Evolutionary conservation across 2,113 vertebrate genomes (phyloP).

Genomic region (Semnornis frantzii): DNA sequence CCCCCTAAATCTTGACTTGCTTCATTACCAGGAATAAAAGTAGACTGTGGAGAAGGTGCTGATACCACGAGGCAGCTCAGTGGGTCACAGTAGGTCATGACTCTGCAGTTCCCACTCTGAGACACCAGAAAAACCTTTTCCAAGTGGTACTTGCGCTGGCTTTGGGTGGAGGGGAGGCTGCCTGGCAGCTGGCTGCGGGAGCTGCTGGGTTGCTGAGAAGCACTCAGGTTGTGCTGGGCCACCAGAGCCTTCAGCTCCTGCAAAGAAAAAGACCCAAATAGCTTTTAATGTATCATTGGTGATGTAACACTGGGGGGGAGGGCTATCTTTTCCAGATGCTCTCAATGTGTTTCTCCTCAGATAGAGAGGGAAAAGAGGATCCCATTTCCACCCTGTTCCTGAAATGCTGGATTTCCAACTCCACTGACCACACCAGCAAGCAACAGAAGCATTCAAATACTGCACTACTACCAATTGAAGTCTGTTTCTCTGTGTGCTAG

Average conservation of each 20-base stretch:
- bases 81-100: slow-evolving; percentile 84
- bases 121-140: slow-evolving; percentile 87
- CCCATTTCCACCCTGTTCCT: background rate
- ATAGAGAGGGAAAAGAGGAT: background rate
- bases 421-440: background rate
- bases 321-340: background rate
- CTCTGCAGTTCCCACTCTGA: slow-evolving; percentile 87
- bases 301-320: background rate
- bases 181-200: background rate
- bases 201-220: slow-evolving; percentile 46
- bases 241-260: slow-evolving; percentile 87
- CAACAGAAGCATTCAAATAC: background rate
- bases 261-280: background rate
- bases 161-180: slow-evolving; percentile 69
- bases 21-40: slow-evolving; percentile 87
- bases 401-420: background rate
- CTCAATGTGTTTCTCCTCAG: background rate
- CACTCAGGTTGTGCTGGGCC: slow-evolving; percentile 64
- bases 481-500: background rate
- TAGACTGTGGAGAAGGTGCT: slow-evolving; percentile 89
- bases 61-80: slow-evolving; percentile 90
- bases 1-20: background rate
- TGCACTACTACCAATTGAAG: background rate
- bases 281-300: background rate
- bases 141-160: slow-evolving; percentile 82